Base-by-base conservation (phyloP, 2,113 vertebrate species). In the Accipiter virgatus region DNA sequence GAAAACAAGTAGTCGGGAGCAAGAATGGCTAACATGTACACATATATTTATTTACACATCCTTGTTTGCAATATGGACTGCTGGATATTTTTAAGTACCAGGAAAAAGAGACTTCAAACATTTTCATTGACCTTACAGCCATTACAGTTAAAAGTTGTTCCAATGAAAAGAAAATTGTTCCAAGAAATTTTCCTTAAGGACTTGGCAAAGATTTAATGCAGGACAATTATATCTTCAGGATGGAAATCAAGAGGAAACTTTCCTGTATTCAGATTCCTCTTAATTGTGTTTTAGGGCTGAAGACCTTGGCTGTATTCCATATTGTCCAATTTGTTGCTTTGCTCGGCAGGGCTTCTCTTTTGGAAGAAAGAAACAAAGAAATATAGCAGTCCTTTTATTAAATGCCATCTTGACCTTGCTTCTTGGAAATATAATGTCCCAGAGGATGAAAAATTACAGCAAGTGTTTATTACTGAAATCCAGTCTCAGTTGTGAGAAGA, bases 61-160 rank as follows among this genome's bases (percentile, higher is more conserved):
- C 63, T 68, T n/a, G 13, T 45, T 95, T 96, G 75, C 48, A 63
- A 7, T 77, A 40, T 31, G 38, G 66, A 66, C 77, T 63, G 56
- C 75, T 91, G 91, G 91, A 94, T 97, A 93, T 93, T 95, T 96
- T 96, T 80, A 93, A 92, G 50, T 90, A 96, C 80, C 52, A 70
- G 66, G 61, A 70, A 89, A 94, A 91, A 88, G 19, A 14, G 26
- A 74, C 90, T 97, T 97, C 78, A 97, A 96, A 96, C 91, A 58
- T 77, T 96, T 95, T 65, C 48, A 55, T 83, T 98, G 97, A 96
- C 88, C 92, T 96, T 86, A 84, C 78, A 80, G 45, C 58, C 42
- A 23, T 86, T 67, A 71, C 58, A 88, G 40, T 86, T 95, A 6
- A 15, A 95, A 96, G 70, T 87, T 95, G 77, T 91, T 97, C 90